Evolutionary conservation across 2,113 vertebrate species (phyloP), one percentile per base, ranked within the genome.

Genomic region (Xiphophorus hellerii): DNA sequence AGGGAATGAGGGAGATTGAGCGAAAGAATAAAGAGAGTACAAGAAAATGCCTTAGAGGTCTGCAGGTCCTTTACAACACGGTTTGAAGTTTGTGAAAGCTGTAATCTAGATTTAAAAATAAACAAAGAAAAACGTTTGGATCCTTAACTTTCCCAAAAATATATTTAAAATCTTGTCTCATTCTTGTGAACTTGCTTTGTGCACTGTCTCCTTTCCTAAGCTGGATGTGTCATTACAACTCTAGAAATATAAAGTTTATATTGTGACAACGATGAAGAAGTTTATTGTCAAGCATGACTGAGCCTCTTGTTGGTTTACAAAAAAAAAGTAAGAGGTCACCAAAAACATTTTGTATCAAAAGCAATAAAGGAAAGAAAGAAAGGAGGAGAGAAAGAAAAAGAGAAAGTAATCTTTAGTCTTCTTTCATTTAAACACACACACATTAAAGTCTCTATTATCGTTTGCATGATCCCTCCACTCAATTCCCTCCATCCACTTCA

Each of bases 401-500:
- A 71, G 11, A 62, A 39, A 62, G 33, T 5, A 1, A n/a, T 17
- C 9, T 11, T 37, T 37, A 37, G 35, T 37, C 14, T 42, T 42
- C 25, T 66, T 66, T 27, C 2, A 27, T 65, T 9, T 66, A 17
- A 48, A 5, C 42, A 74, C 28, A 73, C 62, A 84, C 44, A 78
- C 71, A 74, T 51, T 68, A 70, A 67, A 74, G 28, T 66, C 30
- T 62, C 69, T 30, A 81, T 42, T 30, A 66, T 30, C 79, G 71
- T 76, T 81, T 25, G 22, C 63, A 67, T 65, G 60, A 69, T 82
- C 67, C 71, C 69, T 51, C 6, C 35, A 66, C 72, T 67, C 17
- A 81, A 69, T 51, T 83, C 30, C 70, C 82, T 76, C 62, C 39
- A 58, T 82, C 61, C 60, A 71, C 75, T 69, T 72, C 17, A 25